Evolutionary conservation across 2,113 vertebrate genomes (phyloP).

Genomic region (Corythornis madagascariensis): DNA sequence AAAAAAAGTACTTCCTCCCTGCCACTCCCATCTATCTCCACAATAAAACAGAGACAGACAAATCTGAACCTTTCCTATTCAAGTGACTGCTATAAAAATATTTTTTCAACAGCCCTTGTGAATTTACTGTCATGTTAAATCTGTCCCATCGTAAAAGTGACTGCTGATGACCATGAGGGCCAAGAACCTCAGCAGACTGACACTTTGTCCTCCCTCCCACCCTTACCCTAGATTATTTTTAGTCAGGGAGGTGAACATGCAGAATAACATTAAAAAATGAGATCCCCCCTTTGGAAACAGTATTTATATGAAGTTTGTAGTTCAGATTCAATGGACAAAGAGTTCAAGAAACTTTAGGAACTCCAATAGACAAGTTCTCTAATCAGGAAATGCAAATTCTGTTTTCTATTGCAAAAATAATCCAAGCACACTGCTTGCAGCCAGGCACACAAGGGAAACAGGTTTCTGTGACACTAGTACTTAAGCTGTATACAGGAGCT

Average conservation of each 20-base stretch:
- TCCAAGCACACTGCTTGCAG: not conserved
- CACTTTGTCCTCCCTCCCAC: not conserved
- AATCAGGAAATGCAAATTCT: not conserved
- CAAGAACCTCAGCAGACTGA: not conserved
- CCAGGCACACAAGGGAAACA: not conserved
- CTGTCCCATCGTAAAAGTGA: not conserved
- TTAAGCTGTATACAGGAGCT: not conserved
- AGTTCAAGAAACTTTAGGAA: not conserved
- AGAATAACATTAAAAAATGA: not conserved
- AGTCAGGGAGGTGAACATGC: not conserved
- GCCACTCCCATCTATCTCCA: not conserved
- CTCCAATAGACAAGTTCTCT: not conserved
- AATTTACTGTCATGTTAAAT: not conserved
- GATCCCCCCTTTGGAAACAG: not conserved
- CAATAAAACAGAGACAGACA: not conserved
- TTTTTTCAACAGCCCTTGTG: not conserved
- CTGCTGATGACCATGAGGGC: not conserved
- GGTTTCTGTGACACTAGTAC: not conserved
- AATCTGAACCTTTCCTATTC: not conserved
- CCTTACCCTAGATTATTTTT: not conserved
- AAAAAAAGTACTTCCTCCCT: not conserved
- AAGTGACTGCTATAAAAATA: not conserved
- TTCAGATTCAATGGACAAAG: not conserved
- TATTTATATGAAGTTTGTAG: not conserved
- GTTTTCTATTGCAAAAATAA: not conserved